These are phyloP conservation scores for Leptinotarsa tumamoca DNA, from an alignment of 2,888 invertebrate species.

Conservation along the genomic window DNA sequence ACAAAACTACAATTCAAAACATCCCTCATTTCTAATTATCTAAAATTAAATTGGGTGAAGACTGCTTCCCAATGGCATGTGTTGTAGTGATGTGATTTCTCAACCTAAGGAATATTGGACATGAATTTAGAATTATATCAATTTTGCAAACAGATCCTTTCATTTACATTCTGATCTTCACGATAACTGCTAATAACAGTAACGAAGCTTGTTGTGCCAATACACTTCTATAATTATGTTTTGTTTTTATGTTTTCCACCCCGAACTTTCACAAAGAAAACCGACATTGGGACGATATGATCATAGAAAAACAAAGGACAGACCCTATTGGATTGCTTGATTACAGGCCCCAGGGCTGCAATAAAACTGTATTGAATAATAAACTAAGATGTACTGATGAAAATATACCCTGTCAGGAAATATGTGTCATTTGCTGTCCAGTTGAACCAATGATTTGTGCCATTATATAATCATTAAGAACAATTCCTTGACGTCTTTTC, in stretches of 20 bases:
- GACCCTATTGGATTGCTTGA: not conserved
- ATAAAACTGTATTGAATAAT: constrained; percentile 5
- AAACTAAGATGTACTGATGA: not conserved
- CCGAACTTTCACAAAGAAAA: not conserved
- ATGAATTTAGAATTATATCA: not conserved
- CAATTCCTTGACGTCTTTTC: too few relatives aligned
- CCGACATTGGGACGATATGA: not conserved
- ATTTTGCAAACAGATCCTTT: not conserved
- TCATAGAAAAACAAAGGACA: not conserved
- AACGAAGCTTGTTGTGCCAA: not conserved
- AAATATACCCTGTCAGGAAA: too few relatives aligned
- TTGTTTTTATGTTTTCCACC: not conserved
- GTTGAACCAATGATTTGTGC: too few relatives aligned
- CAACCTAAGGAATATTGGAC: too few relatives aligned
- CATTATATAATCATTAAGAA: too few relatives aligned
- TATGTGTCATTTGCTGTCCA: too few relatives aligned
- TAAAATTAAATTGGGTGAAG: too few relatives aligned
- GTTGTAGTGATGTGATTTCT: too few relatives aligned
- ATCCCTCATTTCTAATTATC: too few relatives aligned
- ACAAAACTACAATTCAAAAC: too few relatives aligned
- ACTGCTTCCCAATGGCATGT: too few relatives aligned
- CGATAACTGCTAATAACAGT: not conserved
- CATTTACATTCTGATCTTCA: not conserved
- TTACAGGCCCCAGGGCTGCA: not conserved
- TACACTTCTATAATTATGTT: not conserved